These are phyloP conservation scores for Leuctra nigra DNA, from an alignment of 2,888 invertebrate genomes.

Conservation along the genomic window DNA sequence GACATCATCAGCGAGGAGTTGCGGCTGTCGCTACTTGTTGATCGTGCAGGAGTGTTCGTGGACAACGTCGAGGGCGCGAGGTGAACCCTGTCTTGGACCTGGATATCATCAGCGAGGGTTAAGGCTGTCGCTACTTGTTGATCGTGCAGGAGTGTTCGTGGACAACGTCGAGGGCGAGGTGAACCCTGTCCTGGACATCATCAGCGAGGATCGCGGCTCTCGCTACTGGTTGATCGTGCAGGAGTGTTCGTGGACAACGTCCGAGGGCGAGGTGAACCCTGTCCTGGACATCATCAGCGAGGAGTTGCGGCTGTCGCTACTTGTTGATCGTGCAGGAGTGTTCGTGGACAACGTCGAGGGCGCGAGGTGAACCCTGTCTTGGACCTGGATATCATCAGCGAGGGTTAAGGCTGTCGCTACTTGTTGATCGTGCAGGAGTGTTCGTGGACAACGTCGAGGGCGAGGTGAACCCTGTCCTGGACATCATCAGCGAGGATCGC, in stretches of 20 bases:
- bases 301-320: slow-evolving; percentile 84
- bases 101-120: too few species aligned
- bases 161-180: slow-evolving; percentile 98
- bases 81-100: too few species aligned
- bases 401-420: too few species aligned
- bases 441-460: slow-evolving; percentile 98
- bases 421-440: slow-evolving; percentile 80
- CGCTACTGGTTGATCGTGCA: too few species aligned
- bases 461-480: slow-evolving; percentile 94
- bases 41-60: slow-evolving; percentile 71
- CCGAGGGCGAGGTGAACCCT: slow-evolving; percentile 96
- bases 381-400: slow-evolving; percentile 93
- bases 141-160: slow-evolving; percentile 89
- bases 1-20: too few species aligned
- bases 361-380: slow-evolving; percentile 97
- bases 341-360: slow-evolving; percentile 81
- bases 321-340: slow-evolving; percentile 95
- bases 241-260: slow-evolving; percentile 97
- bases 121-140: too few species aligned
- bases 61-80: slow-evolving; percentile 93
- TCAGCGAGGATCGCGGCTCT: too few species aligned
- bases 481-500: slow-evolving; percentile 95
- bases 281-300: slow-evolving; percentile 93
- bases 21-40: too few species aligned
- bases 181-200: too few species aligned